These are phyloP conservation scores for Hypercompe scribonia DNA, from an alignment of 2,888 invertebrate species.

Conservation along the genomic window DNA sequence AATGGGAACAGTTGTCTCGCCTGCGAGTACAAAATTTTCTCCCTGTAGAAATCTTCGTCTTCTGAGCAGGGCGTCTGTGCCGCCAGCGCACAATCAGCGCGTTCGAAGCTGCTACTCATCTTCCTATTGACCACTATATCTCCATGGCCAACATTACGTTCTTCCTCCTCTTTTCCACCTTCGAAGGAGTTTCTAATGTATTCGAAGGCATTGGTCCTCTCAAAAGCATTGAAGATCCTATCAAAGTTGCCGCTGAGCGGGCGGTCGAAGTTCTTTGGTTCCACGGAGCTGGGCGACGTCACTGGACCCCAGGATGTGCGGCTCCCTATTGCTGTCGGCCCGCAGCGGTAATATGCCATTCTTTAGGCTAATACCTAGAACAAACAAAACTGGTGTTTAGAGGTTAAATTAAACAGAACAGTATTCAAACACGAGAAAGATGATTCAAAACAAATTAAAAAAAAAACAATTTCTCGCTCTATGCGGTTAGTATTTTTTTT, in stretches of 20 bases:
- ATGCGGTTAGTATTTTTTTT: not conserved
- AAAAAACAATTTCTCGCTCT: not conserved
- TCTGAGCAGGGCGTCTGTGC: conserved; percentile 84
- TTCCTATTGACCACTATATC: conserved; percentile 81
- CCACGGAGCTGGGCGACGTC: conserved; percentile 75
- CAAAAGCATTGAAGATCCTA: conserved; percentile 83
- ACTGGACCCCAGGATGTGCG: conserved; percentile 88
- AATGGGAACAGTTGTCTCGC: conserved; percentile 93
- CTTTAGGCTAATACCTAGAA: conserved; percentile 59
- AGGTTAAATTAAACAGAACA: not conserved
- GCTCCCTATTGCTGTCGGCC: conserved; percentile 80
- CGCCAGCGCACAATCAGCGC: conserved; percentile 83
- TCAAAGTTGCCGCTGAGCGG: conserved; percentile 83
- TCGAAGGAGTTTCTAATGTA: conserved; percentile 68
- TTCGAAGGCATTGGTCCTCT: conserved; percentile 83
- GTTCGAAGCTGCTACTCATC: conserved; percentile 80
- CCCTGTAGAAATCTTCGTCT: conserved; percentile 90
- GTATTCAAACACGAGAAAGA: not conserved
- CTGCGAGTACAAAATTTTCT: conserved; percentile 91
- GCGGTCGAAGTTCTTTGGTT: conserved; percentile 73
- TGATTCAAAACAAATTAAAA: too few relatives aligned
- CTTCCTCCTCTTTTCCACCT: conserved; percentile 60
- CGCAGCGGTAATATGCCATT: conserved; percentile 82
- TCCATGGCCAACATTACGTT: conserved; percentile 73
- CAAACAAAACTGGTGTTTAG: conserved; percentile 31